Evolutionary conservation across 2,113 vertebrate genomes (phyloP).

Genomic region (Mirza zaza): DNA sequence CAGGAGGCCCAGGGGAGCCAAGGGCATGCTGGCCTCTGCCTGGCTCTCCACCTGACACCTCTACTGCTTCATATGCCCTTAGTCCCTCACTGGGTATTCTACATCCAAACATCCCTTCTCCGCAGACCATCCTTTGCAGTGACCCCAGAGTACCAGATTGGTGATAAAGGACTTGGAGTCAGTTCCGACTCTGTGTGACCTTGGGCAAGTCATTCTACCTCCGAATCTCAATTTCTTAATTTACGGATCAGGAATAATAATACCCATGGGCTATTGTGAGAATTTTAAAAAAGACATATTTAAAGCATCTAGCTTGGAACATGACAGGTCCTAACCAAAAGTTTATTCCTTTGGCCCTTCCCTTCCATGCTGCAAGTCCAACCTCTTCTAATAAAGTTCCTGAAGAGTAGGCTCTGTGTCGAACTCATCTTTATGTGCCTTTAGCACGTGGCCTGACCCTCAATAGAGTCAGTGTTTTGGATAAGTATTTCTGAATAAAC

Average conservation of each 20-base stretch:
- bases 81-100: background rate
- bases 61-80: background rate
- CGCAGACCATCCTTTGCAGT: background rate
- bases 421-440: background rate
- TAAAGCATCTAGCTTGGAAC: background rate
- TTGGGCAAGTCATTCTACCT: constrained; percentile 33
- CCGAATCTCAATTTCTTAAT: constrained; percentile 20
- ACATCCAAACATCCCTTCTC: background rate
- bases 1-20: background rate
- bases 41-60: background rate
- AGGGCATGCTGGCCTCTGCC: background rate
- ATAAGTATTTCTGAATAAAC: background rate
- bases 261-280: background rate
- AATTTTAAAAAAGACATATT: background rate
- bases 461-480: background rate
- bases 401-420: background rate
- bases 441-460: background rate
- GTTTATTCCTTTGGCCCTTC: background rate
- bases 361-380: background rate
- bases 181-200: constrained; percentile 8
- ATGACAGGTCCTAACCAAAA: background rate
- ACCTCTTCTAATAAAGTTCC: background rate
- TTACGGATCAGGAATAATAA: background rate
- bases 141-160: background rate
- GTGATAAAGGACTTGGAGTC: background rate